phyloP scores from a whole-genome alignment of 2,113 vertebrate species.

The Oxyruncus cristatus region DNA sequence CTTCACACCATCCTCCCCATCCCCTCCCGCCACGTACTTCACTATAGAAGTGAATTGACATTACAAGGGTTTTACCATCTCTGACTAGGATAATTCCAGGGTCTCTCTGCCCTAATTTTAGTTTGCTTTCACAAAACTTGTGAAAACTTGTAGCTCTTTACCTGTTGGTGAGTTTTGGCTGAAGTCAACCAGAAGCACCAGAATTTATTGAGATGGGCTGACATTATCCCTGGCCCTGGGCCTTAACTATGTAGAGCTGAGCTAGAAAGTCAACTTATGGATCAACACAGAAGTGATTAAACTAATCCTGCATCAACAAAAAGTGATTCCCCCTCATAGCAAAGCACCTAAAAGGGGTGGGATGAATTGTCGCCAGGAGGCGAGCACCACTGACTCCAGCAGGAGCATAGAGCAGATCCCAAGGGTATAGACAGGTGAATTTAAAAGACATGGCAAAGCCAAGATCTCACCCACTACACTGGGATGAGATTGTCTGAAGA shows the following conservation, averaged over 20 bases:
- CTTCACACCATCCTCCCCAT: too few species aligned
- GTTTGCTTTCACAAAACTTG: background rate
- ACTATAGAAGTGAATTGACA: background rate
- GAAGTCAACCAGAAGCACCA: background rate
- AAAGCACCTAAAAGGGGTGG: background rate
- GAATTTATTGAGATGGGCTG: background rate
- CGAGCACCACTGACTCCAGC: background rate
- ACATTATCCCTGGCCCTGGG: background rate
- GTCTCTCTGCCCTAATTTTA: background rate
- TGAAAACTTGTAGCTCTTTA: background rate
- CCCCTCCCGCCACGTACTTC: accelerated
- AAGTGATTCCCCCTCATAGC: background rate
- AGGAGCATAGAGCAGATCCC: background rate
- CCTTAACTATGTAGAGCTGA: background rate
- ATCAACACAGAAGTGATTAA: background rate
- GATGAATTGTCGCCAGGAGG: background rate
- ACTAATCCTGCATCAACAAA: background rate
- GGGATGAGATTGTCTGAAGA: background rate
- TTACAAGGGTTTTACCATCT: background rate
- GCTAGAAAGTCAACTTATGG: background rate
- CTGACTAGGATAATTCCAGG: background rate
- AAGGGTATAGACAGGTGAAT: background rate
- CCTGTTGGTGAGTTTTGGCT: background rate
- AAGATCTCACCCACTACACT: background rate
- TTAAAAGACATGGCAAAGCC: background rate